Evolutionary conservation across 2,797 vertebrate genomes (phyloP), one percentile per base, ranked within the genome.

Genomic region (Sandelia bainsii): DNA sequence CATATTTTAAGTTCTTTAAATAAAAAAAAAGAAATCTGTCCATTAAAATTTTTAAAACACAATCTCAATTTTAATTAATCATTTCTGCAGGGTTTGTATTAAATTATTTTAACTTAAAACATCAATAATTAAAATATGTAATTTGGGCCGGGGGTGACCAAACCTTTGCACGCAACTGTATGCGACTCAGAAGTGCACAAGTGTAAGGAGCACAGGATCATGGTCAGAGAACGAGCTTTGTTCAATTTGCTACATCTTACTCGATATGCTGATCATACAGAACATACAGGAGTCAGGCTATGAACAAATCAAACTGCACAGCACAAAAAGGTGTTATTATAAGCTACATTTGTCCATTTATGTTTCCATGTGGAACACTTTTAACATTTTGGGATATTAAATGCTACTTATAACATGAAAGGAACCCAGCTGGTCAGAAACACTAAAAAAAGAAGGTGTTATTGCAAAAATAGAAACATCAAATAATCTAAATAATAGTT

Each of bases 371-470:
- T 69, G 0, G 39, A 65, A 67, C 44, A 20, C 32, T 39, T 57
- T 62, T 77, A 57, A 79, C 63, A 73, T 73, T 80, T 46, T 40
- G 45, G 46, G 71, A 54, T 62, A 25, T 42, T 49, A 29, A 64
- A 64, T 0, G 17, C 13, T 44, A 59, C 58, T 20, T 54, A 4
- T 40, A 44, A 73, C 22, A 39, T 12, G 29, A 62, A 12, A 20
- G 27, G 32, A 42, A 45, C 58, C 22, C 10, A 48, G 25, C 5
- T n/a, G 17, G 8, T 57, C 25, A 29, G 58, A 53, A 37, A 62
- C 29, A 56, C 42, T 69, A 20, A 32, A 51, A 62, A 9, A 40
- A 34, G 3, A 8, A 37, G 50, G 5, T 32, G 40, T 13, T 46
- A 25, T 6, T 17, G 1, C 4, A 19, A 16, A 48, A 29, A 40